Evolutionary conservation across 1,140 invertebrate genomes (phyloP), one percentile per base, ranked within the genome.

Genomic region (Amphibalanus amphitrite): DNA sequence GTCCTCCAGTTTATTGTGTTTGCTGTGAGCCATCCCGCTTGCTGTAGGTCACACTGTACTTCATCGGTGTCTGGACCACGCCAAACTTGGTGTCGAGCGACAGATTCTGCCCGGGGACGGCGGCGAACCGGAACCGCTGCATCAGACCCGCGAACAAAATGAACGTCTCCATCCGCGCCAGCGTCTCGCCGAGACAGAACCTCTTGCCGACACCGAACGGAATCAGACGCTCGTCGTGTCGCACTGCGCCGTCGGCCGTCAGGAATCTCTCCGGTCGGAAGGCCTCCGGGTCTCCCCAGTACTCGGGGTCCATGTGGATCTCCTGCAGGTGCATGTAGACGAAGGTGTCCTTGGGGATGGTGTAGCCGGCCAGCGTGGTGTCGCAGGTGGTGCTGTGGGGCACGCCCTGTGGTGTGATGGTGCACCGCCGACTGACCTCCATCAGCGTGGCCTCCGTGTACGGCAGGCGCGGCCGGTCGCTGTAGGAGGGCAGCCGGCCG

Each of bases 161-260:
- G 76, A 92, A 92, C 3, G 90, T 77, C 73, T 89, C 88, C 0
- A 84, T 84, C 70, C 83, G 85, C 0, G 90, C 90, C 64, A 93
- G 78, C 0, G 84, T 80, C 79, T 92, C 89, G 0, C 90, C 91
- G 0, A 89, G 84, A 77, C 91, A 93, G 72, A 87, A 84, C 75
- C 89, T 83, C 90, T 91, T 80, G 84, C 90, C 71, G 23, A 65
- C n/a, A 6, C 69, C 69, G 64, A 96, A 76, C 28, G 82, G 75
- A 26, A 77, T 74, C n/a, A 77, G 69, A 8, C 70, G 28, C 20
- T 77, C 70, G 15, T 75, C 75, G 59, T 73, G 75, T 23, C 69
- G 65, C 10, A 77, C 71, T 3, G 67, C 20, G 47, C 83, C n/a
- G n/a, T n/a, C n/a, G n/a, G n/a, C n/a, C n/a, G n/a, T n/a, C n/a